phyloP scores from a whole-genome alignment of 1,140 invertebrate genomes.

The Ceratitis capitata region DNA sequence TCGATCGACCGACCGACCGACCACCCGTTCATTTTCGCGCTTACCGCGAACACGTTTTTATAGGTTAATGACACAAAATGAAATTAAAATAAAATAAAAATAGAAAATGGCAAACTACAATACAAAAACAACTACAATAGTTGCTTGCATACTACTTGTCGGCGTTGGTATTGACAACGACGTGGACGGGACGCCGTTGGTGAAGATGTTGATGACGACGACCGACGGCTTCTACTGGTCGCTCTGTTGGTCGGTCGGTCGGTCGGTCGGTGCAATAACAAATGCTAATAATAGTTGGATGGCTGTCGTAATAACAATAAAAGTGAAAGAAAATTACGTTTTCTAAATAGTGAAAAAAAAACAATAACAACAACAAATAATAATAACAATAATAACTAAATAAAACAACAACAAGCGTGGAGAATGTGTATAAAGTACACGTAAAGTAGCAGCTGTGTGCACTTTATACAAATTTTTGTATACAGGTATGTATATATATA shows the following conservation, averaged over 20 bases:
- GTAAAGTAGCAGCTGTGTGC: not conserved
- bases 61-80: constrained; percentile 37
- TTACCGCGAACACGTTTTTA: constrained; percentile 34
- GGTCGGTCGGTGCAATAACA: not conserved
- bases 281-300: not conserved
- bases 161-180: not conserved
- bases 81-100: constrained; percentile 32
- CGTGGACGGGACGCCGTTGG: not conserved
- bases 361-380: not conserved
- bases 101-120: constrained; percentile 23
- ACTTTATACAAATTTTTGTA: too few species aligned
- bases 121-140: not conserved
- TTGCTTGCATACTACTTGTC: not conserved
- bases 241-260: too few species aligned
- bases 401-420: not conserved
- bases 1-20: not conserved
- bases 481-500: not conserved
- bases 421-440: not conserved
- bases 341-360: not conserved
- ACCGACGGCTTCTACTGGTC: not conserved
- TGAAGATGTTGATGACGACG: not conserved
- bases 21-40: not conserved
- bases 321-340: constrained; percentile 23
- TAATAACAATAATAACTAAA: not conserved
- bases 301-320: constrained; percentile 27